A percentile compares a stretch with the other conserved stretches of the same genome.
Conservation (phyloP, 2,888 invertebrate species). For the Cryptus armator region DNA sequence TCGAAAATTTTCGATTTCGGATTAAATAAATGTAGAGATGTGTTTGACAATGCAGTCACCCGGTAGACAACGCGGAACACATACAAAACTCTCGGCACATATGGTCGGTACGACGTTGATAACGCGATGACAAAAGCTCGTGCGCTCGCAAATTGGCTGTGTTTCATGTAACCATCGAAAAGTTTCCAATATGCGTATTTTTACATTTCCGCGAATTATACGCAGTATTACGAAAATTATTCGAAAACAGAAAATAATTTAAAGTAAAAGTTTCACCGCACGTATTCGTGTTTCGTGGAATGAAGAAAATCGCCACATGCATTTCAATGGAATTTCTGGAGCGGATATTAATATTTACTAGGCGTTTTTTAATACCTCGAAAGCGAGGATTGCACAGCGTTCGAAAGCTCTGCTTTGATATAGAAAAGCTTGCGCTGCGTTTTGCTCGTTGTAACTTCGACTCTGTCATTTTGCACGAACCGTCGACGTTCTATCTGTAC, state of each 20-base stretch:
- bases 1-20: too few species aligned
- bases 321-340: neutral
- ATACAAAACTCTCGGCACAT: constrained; percentile 30
- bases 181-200: constrained; percentile 2
- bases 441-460: neutral
- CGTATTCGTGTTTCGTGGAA: neutral
- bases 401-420: too few species aligned
- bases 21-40: too few species aligned
- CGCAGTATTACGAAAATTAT: neutral
- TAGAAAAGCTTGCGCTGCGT: too few species aligned
- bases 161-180: constrained; percentile 23
- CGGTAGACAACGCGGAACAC: constrained; percentile 21
- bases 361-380: neutral
- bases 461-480: constrained; percentile 11
- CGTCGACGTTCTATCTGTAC: neutral
- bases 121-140: constrained; percentile 46
- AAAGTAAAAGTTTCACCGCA: neutral
- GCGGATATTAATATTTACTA: neutral
- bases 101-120: constrained; percentile 48
- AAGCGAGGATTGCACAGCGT: too few species aligned
- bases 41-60: neutral
- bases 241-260: neutral
- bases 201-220: neutral
- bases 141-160: constrained; percentile 41
- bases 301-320: neutral